Percentiles rank a stretch among this genome's conserved stretches.
Evolutionary conservation across 2,797 vertebrate species (phyloP).

Genomic region (Pachyuromys duprasi): DNA sequence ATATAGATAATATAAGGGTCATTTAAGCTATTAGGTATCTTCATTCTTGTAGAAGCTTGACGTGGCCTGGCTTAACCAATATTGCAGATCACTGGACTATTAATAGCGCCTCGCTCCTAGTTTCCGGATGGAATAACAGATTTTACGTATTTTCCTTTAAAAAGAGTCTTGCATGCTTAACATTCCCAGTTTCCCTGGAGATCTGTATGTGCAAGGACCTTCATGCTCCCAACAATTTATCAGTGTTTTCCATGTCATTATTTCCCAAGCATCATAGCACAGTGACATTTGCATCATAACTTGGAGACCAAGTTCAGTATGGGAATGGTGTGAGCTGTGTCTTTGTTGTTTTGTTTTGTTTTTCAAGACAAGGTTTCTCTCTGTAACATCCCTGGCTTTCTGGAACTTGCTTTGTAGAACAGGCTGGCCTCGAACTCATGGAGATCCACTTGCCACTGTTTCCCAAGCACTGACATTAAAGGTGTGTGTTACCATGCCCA

Average conservation of each 20-base stretch:
- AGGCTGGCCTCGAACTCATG: too few species aligned
- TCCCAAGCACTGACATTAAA: too few species aligned
- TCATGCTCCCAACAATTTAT: background rate
- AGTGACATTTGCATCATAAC: too few species aligned
- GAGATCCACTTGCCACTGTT: too few species aligned
- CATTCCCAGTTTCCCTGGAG: background rate
- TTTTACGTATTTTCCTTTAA: background rate
- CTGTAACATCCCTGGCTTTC: too few species aligned
- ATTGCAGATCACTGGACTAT: background rate
- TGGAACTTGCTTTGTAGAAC: too few species aligned
- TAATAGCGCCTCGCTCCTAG: background rate
- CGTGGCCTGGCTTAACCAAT: too few species aligned
- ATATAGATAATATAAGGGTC: background rate
- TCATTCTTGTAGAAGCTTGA: background rate
- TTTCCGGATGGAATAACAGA: background rate
- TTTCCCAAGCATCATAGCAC: background rate
- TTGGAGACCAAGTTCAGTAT: too few species aligned
- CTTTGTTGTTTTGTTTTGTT: too few species aligned
- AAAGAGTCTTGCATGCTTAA: background rate
- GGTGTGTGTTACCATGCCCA: too few species aligned
- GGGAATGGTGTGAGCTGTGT: too few species aligned
- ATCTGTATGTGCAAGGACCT: background rate
- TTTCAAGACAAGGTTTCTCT: too few species aligned
- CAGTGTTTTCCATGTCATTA: background rate
- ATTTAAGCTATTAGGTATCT: background rate